These are phyloP conservation scores for Coleophora deauratella DNA, from an alignment of 2,888 invertebrate species.

Conservation along the genomic window DNA sequence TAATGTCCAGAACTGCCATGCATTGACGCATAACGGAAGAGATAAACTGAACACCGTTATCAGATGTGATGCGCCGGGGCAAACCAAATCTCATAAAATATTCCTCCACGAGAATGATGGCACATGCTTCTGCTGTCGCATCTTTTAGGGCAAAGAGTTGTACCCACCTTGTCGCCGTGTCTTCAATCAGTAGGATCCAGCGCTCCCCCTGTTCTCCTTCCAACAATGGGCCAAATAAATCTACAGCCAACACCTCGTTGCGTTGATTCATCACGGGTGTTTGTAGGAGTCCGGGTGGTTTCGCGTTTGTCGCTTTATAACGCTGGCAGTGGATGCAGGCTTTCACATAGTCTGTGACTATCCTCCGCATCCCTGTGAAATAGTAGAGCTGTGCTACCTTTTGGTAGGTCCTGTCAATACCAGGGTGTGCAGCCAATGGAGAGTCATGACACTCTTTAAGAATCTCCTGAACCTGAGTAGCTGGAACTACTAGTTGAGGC, in stretches of 20 bases:
- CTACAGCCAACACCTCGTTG: not conserved
- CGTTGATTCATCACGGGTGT: not conserved
- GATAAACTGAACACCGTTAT: slow-evolving; percentile 6
- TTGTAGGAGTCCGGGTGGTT: slow-evolving; percentile 6
- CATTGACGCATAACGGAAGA: slow-evolving; percentile 8
- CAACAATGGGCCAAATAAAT: slow-evolving; percentile 21
- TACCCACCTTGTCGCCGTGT: slow-evolving; percentile 20
- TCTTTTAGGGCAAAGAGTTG: slow-evolving; percentile 20
- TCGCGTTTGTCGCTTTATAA: slow-evolving; percentile 13
- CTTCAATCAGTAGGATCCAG: slow-evolving; percentile 24
- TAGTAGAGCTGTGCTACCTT: slow-evolving; percentile 5
- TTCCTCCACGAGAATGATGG: slow-evolving; percentile 4
- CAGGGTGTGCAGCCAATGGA: slow-evolving; percentile 11
- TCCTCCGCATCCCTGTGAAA: slow-evolving; percentile 15
- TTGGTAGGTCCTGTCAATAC: slow-evolving; percentile 7
- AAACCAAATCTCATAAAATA: slow-evolving; percentile 2
- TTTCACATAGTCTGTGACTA: slow-evolving; percentile 13
- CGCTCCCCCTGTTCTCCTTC: slow-evolving; percentile 13
- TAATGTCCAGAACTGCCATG: slow-evolving; percentile 4
- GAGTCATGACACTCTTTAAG: slow-evolving; percentile 8
- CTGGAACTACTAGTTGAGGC: slow-evolving; percentile 3
- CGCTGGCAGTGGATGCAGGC: slow-evolving; percentile 12
- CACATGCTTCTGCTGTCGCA: slow-evolving; percentile 17
- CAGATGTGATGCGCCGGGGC: not conserved
- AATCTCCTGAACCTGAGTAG: not conserved